These are phyloP conservation scores for Heliothis subflexa DNA, from an alignment of 1,140 invertebrate genomes.

Conservation along the genomic window DNA sequence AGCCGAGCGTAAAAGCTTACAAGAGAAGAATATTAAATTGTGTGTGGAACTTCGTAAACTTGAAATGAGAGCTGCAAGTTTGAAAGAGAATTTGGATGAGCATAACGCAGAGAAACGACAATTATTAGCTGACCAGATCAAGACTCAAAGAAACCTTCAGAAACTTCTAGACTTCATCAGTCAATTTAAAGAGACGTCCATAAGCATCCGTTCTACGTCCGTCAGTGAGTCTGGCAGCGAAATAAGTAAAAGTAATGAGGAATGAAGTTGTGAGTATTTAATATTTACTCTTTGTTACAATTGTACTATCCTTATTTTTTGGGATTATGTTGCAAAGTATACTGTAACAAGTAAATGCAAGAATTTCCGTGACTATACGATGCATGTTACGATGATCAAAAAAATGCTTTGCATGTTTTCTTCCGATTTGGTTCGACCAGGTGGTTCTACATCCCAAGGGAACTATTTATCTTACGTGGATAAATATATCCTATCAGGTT, in stretches of 20 bases:
- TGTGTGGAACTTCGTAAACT: constrained; percentile 80
- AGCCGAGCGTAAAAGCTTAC: constrained; percentile 77
- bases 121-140: constrained; percentile 81
- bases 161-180: constrained; percentile 84
- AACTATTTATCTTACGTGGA: no score
- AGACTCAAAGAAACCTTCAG: constrained; percentile 82
- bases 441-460: no score
- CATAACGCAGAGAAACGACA: constrained; percentile 82
- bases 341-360: no score
- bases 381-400: no score
- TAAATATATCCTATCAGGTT: no score
- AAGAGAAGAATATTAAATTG: constrained; percentile 82
- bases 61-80: constrained; percentile 74
- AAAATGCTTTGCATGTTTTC: no score
- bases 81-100: constrained; percentile 83
- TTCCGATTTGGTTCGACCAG: no score
- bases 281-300: not conserved
- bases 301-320: no score
- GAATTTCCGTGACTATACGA: no score
- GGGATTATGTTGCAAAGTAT: no score
- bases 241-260: constrained; percentile 79
- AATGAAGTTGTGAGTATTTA: constrained; percentile 59
- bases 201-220: constrained; percentile 74
- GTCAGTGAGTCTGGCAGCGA: constrained; percentile 76
- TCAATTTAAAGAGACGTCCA: constrained; percentile 83